phyloP scores from a whole-genome alignment of 2,888 invertebrate genomes.

The Drosophila phalerata region DNA sequence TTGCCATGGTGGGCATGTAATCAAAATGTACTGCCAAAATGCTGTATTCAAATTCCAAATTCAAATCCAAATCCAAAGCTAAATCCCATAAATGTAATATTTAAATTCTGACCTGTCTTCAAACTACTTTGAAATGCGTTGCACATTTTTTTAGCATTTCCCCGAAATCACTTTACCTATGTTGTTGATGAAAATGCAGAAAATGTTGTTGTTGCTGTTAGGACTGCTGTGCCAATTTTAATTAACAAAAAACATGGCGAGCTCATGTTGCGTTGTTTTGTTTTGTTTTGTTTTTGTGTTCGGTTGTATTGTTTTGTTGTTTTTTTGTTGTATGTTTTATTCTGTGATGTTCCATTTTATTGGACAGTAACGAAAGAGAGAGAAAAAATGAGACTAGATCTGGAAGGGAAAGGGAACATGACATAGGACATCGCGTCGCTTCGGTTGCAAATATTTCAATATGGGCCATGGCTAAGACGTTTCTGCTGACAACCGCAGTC shows the following conservation, averaged over 20 bases:
- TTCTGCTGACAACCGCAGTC: slow-evolving; percentile 9
- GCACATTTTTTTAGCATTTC: slow-evolving; percentile 23
- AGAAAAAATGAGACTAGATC: neutral
- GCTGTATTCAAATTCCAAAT: slow-evolving; percentile 11
- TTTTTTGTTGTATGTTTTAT: slow-evolving; percentile 24
- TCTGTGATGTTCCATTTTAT: slow-evolving; percentile 14
- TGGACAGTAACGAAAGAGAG: slow-evolving; percentile 1
- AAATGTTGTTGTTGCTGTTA: slow-evolving; percentile 22
- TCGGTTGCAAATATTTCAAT: slow-evolving; percentile 24
- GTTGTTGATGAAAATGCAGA: slow-evolving; percentile 24
- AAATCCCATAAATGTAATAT: slow-evolving; percentile 37
- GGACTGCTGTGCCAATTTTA: slow-evolving; percentile 69
- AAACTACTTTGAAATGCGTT: slow-evolving; percentile 30
- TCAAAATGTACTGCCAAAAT: slow-evolving; percentile 22
- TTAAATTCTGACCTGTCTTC: slow-evolving; percentile 42
- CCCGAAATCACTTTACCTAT: neutral
- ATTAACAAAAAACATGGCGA: slow-evolving; percentile 73
- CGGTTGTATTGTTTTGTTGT: slow-evolving; percentile 27
- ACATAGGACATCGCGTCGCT: slow-evolving; percentile 1
- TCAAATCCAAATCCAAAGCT: slow-evolving; percentile 7
- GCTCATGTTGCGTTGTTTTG: slow-evolving; percentile 54
- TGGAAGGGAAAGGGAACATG: neutral
- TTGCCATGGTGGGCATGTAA: slow-evolving; percentile 11
- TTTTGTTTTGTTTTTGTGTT: slow-evolving; percentile 31
- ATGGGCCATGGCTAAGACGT: slow-evolving; percentile 22